Evolutionary conservation across 1,140 invertebrate species (phyloP).

Genomic region (Plectrocnemia conspersa): DNA sequence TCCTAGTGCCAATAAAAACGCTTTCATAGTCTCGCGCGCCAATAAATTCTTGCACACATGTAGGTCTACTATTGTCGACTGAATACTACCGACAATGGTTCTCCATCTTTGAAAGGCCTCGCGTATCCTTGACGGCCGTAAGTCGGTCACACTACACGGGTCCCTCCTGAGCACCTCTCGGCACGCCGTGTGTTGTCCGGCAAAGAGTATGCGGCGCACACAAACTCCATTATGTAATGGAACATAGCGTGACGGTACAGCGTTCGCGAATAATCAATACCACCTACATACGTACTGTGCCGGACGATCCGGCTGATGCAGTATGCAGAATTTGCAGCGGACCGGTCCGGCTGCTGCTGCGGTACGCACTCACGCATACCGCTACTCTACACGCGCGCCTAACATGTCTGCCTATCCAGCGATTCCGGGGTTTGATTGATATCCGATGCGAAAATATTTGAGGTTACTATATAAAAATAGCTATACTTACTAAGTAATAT

Average conservation of each 20-base stretch:
- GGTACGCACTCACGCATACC: conserved; percentile 5
- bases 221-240: conserved; percentile 20
- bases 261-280: conserved; percentile 24
- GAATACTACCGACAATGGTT: too few relatives aligned
- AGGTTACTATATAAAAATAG: too few relatives aligned
- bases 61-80: too few relatives aligned
- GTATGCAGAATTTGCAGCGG: conserved; percentile 1
- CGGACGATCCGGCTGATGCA: neutral
- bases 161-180: conserved; percentile 2
- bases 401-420: neutral
- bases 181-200: neutral
- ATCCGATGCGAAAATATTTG: too few relatives aligned
- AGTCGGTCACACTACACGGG: neutral
- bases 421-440: too few relatives aligned
- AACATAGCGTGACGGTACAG: conserved; percentile 18
- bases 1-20: too few relatives aligned
- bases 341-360: neutral
- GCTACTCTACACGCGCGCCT: neutral
- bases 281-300: conserved; percentile 6
- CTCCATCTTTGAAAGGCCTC: too few relatives aligned
- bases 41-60: too few relatives aligned
- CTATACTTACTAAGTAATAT: too few relatives aligned
- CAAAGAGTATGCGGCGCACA: neutral
- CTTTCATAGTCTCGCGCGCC: too few relatives aligned
- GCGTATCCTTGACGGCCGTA: too few relatives aligned